phyloP scores from a whole-genome alignment of 2,888 invertebrate genomes.

The Drosophila rubida region DNA sequence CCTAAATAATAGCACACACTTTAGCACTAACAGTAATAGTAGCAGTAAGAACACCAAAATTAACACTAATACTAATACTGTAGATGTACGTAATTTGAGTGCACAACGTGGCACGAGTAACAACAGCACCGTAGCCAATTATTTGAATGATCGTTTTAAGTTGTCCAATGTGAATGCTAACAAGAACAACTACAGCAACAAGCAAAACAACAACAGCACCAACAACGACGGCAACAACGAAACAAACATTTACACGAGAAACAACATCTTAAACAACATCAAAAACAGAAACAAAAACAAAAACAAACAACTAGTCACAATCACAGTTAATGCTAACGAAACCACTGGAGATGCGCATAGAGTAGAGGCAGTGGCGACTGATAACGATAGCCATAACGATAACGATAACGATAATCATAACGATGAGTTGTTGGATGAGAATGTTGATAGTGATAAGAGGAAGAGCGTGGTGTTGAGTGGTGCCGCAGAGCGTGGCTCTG shows the following conservation, averaged over 20 bases:
- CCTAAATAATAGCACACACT: slow-evolving; percentile 19
- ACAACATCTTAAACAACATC: not conserved
- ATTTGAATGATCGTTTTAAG: slow-evolving; percentile 74
- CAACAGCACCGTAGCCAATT: slow-evolving; percentile 82
- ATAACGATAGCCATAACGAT: slow-evolving; percentile 34
- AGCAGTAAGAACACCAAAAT: slow-evolving; percentile 41
- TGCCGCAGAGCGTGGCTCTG: slow-evolving; percentile 41
- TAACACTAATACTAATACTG: slow-evolving; percentile 38
- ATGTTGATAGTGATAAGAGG: slow-evolving; percentile 43
- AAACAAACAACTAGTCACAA: slow-evolving; percentile 28
- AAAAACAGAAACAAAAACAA: too few species aligned
- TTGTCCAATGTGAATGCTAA: slow-evolving; percentile 48
- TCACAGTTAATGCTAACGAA: slow-evolving; percentile 47
- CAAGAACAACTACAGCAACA: slow-evolving; percentile 22
- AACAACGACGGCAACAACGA: slow-evolving; percentile 29
- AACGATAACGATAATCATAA: slow-evolving; percentile 43
- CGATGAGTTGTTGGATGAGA: slow-evolving; percentile 24
- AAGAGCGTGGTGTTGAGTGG: slow-evolving; percentile 43
- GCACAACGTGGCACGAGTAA: slow-evolving; percentile 62
- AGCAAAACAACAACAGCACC: slow-evolving; percentile 24
- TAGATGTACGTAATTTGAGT: slow-evolving; percentile 57
- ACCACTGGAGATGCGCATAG: not conserved
- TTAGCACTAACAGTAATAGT: slow-evolving; percentile 34
- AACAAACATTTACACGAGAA: slow-evolving; percentile 42
- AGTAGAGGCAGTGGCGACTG: not conserved